Percentiles rank a stretch among this genome's conserved stretches.
These are phyloP conservation scores for Steinernema scapterisci DNA, from an alignment of 2,888 invertebrate species.

Conservation along the genomic window DNA sequence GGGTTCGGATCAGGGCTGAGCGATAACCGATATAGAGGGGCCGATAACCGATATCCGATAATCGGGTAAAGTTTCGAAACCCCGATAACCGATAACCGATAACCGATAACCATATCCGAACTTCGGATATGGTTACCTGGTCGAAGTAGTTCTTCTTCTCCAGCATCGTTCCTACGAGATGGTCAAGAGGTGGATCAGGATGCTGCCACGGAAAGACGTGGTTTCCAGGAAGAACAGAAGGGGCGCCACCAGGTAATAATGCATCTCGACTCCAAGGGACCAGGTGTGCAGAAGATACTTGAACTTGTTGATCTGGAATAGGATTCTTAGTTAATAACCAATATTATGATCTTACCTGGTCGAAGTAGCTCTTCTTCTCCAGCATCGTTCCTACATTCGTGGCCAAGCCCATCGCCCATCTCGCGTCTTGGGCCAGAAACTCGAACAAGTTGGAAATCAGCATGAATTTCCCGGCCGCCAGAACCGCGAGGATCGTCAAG, in stretches of 20 bases:
- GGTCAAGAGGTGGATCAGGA: not conserved
- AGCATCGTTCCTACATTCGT: not conserved
- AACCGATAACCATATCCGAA: too few species aligned
- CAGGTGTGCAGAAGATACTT: slow-evolving; percentile 32
- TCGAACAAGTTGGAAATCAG: not conserved
- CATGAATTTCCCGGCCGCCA: not conserved
- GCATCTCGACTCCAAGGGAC: slow-evolving; percentile 34
- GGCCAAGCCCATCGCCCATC: not conserved
- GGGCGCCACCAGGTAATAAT: slow-evolving; percentile 33
- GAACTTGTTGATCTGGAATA: slow-evolving; percentile 13
- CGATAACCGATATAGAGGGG: too few species aligned
- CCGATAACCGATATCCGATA: too few species aligned
- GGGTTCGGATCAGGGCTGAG: too few species aligned
- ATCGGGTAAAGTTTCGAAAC: too few species aligned
- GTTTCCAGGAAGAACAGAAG: slow-evolving; percentile 10
- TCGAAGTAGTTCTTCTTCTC: not conserved
- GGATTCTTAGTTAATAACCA: too few species aligned
- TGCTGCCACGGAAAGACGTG: not conserved
- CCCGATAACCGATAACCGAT: too few species aligned
- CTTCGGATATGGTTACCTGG: too few species aligned
- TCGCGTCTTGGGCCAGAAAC: not conserved
- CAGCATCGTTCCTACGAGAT: not conserved
- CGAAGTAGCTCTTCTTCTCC: not conserved
- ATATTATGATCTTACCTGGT: not conserved
- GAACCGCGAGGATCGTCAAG: not conserved